Base-by-base conservation (phyloP, 2,888 invertebrate genomes). In the Stomorhina lunata region DNA sequence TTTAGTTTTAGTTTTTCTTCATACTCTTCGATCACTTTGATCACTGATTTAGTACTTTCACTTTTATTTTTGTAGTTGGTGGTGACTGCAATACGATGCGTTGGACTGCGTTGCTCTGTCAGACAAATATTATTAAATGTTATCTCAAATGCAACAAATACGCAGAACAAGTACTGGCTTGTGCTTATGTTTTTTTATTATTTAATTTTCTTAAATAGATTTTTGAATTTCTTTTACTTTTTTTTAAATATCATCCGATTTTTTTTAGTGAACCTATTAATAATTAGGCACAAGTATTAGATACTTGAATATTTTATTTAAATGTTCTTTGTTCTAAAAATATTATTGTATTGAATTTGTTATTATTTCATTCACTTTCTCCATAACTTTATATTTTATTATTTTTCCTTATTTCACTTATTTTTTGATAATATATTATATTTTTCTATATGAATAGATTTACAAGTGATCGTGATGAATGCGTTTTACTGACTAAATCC, bases 401-500 rank as follows among this genome's bases (percentile, higher is more conserved):
- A n/a, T 61, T 43, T 50, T 61, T 2, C 40, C 17, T 55, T 29
- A 32, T 15, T 43, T 65, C 29, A 40, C 27, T 37, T 43, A 27
- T 37, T 50, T 37, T 48, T n/a, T n/a, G n/a, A n/a, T 25, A 50
- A 57, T 37, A 25, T 27, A 50, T 6, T n/a, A 22, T 48, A 9
- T 22, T 17, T 12, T 50, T 53, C 32, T 40, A 48, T 48, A 43
- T 20, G 2, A 79, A 57, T 25, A 57, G 65, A 72, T 50, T 59
- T 75, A 43, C 85, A 86, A 87, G 86, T 87, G 86, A 75, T 82
- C 88, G 85, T 88, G 86, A 85, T 85, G 85, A 85, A 83, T 86
- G 88, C 87, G 88, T 89, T 87, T 86, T 86, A 86, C 87, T 86
- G 86, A 89, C 89, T 90, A 89, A 89, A 86, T 86, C 86, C 84